phyloP scores from a whole-genome alignment of 2,888 invertebrate species.

The Dorcus hopei region DNA sequence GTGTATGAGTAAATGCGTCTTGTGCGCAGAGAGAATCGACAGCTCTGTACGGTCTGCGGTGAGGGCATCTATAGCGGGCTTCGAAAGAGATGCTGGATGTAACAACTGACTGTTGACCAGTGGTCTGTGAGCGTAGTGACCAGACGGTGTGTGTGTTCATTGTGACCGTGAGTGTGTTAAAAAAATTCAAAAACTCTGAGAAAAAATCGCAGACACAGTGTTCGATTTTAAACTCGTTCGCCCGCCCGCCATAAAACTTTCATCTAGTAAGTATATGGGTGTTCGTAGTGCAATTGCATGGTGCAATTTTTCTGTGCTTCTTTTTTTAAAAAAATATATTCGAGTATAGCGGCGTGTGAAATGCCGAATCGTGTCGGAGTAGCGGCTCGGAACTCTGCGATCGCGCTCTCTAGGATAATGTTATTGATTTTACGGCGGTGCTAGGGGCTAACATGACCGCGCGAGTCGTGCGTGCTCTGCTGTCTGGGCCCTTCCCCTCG shows the following conservation, averaged over 20 bases:
- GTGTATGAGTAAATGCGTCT: conserved; percentile 12
- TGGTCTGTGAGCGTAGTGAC: conserved; percentile 22
- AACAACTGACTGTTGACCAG: conserved; percentile 26
- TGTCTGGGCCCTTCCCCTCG: conserved; percentile 27
- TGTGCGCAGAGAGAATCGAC: conserved; percentile 22
- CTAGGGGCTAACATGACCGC: conserved; percentile 35
- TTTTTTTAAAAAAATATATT: not conserved
- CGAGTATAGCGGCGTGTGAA: not conserved
- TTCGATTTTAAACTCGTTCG: not conserved
- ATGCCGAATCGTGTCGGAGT: conserved; percentile 6
- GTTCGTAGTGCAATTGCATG: conserved; percentile 3
- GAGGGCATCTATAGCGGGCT: conserved; percentile 26
- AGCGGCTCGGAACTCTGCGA: conserved; percentile 30
- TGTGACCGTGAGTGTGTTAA: conserved; percentile 20
- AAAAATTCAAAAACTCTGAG: not conserved
- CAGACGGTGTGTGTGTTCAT: conserved; percentile 15
- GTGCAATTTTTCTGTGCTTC: not conserved
- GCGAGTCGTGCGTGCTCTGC: conserved; percentile 32
- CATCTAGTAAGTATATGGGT: conserved; percentile 3
- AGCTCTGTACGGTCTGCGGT: conserved; percentile 26
- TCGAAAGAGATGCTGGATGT: conserved; percentile 28
- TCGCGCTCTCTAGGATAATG: conserved; percentile 42
- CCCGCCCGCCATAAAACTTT: not conserved
- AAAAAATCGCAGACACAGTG: no score
- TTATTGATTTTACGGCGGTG: conserved; percentile 47